Percentiles rank a stretch among this genome's conserved stretches.
Evolutionary conservation across 2,888 invertebrate genomes (phyloP).

Genomic region (Drosophila greeni): DNA sequence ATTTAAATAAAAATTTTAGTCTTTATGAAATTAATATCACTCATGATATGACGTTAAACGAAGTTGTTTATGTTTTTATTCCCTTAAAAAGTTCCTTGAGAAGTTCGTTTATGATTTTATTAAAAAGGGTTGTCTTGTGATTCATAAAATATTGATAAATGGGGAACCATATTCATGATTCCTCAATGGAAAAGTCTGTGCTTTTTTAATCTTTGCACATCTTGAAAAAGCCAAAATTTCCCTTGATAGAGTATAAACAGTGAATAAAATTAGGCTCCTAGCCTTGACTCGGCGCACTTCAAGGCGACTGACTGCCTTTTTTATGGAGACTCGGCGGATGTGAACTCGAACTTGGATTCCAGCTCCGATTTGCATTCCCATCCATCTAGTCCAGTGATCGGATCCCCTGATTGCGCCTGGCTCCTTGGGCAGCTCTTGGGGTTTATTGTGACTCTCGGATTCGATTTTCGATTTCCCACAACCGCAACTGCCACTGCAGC

Average conservation of each 20-base stretch:
- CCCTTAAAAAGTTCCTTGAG: too few species aligned
- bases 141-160: too few species aligned
- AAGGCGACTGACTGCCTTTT: slow-evolving; percentile 47
- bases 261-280: slow-evolving; percentile 18
- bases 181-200: too few species aligned
- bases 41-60: too few species aligned
- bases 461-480: slow-evolving; percentile 38
- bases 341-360: slow-evolving; percentile 43
- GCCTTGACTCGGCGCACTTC: slow-evolving; percentile 36
- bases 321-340: slow-evolving; percentile 12
- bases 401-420: slow-evolving; percentile 25
- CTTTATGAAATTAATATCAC: too few species aligned
- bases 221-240: too few species aligned
- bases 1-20: too few species aligned
- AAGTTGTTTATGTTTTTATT: too few species aligned
- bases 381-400: slow-evolving; percentile 29
- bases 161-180: too few species aligned
- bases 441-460: slow-evolving; percentile 9
- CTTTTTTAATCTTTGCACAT: too few species aligned
- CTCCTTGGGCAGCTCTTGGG: slow-evolving; percentile 18
- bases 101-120: too few species aligned
- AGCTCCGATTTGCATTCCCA: slow-evolving; percentile 45
- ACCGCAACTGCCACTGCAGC: slow-evolving; percentile 5
- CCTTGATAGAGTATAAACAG: background rate
- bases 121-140: too few species aligned